A percentile compares a stretch with the other conserved stretches of the same genome.
Evolutionary conservation across 2,888 invertebrate genomes (phyloP).

Genomic region (Muscina levida): DNA sequence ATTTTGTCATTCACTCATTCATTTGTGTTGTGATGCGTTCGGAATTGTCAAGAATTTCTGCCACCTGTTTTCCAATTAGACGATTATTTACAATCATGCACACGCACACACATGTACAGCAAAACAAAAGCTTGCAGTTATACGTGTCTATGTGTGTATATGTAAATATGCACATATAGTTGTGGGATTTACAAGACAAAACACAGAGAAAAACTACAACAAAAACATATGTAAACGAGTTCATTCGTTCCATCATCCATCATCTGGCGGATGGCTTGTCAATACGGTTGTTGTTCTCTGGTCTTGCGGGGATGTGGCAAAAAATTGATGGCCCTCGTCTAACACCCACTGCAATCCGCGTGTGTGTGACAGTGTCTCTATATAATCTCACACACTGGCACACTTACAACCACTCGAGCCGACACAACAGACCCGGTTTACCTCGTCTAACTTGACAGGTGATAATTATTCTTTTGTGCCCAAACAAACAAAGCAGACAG

Average conservation of each 20-base stretch:
- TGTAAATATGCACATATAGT: not conserved
- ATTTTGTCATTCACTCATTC: constrained; percentile 6
- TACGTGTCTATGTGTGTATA: too few species aligned
- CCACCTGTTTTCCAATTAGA: constrained; percentile 1
- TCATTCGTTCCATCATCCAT: constrained; percentile 52
- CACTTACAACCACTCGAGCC: not conserved
- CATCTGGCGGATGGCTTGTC: constrained; percentile 37
- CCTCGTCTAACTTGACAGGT: constrained; percentile 55
- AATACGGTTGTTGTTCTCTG: not conserved
- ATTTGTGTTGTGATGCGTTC: not conserved
- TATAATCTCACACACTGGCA: not conserved
- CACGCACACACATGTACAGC: not conserved
- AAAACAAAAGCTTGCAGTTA: too few species aligned
- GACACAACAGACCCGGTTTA: not conserved
- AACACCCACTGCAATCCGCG: too few species aligned
- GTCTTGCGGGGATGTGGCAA: too few species aligned
- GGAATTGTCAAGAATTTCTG: constrained; percentile 19
- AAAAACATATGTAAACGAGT: constrained; percentile 46
- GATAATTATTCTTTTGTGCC: constrained; percentile 66
- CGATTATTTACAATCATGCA: not conserved
- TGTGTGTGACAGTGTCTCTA: too few species aligned
- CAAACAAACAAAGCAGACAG: constrained; percentile 27
- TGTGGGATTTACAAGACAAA: constrained; percentile 41
- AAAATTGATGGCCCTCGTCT: too few species aligned
- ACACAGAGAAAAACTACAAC: too few species aligned